Evolutionary conservation across 2,888 invertebrate genomes (phyloP).

Genomic region (Caenorhabditis sp.): DNA sequence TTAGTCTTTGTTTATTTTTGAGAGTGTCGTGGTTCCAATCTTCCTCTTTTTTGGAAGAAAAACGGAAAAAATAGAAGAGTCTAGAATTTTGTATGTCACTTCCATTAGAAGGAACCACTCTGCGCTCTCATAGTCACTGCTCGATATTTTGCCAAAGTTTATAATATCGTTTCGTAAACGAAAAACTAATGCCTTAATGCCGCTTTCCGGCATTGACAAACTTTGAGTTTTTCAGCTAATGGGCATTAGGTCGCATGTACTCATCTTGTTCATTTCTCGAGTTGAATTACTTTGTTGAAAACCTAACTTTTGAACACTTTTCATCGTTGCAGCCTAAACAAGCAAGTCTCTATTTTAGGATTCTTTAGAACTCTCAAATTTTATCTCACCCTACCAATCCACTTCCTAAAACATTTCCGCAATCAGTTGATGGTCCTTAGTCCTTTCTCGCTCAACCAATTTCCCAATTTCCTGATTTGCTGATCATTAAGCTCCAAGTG

Average conservation of each 20-base stretch:
- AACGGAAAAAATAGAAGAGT: background rate
- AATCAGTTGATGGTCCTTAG: background rate
- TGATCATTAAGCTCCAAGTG: slow-evolving; percentile 23
- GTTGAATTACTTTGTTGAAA: no score
- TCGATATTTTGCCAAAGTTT: slow-evolving; percentile 49
- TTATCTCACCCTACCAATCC: no score
- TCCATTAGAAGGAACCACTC: slow-evolving; percentile 16
- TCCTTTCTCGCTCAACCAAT: background rate
- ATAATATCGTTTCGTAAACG: slow-evolving; percentile 29
- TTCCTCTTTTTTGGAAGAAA: background rate
- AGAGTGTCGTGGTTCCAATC: slow-evolving; percentile 16
- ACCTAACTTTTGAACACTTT: no score
- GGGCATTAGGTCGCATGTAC: slow-evolving; percentile 6
- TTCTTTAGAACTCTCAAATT: no score
- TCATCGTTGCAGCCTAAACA: no score
- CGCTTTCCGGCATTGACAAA: slow-evolving; percentile 8
- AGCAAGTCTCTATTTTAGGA: no score
- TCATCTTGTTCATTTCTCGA: background rate
- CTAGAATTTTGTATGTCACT: slow-evolving; percentile 28
- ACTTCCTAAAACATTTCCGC: no score
- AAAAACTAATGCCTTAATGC: slow-evolving; percentile 11
- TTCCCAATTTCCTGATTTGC: slow-evolving; percentile 20
- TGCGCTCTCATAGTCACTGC: slow-evolving; percentile 7
- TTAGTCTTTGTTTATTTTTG: slow-evolving; percentile 36
- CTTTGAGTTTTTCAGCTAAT: background rate